These are phyloP conservation scores for Leptodactylus fallax DNA, from an alignment of 2,797 vertebrate genomes.

Conservation along the genomic window DNA sequence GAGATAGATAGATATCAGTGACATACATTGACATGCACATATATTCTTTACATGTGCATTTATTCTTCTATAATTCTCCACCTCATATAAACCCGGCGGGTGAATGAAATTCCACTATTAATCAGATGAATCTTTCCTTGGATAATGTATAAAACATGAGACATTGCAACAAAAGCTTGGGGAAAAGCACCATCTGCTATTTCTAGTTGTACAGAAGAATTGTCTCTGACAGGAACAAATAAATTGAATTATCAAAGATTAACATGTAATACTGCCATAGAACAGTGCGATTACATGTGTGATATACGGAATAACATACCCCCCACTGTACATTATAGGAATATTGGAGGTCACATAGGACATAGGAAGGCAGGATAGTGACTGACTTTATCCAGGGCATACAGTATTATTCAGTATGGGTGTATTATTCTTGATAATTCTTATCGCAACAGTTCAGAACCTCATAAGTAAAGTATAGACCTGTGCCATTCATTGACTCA, in stretches of 20 bases:
- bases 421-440: too few species aligned
- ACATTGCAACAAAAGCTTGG: constrained; percentile 39
- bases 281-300: not conserved
- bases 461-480: not conserved
- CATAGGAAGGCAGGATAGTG: not conserved
- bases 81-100: not conserved
- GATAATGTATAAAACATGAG: constrained; percentile 57
- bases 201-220: constrained; percentile 44
- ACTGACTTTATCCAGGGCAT: too few species aligned
- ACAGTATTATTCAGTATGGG: too few species aligned
- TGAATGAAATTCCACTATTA: not conserved
- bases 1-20: not conserved
- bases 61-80: not conserved
- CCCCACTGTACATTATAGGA: not conserved
- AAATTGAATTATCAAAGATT: constrained; percentile 56
- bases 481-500: too few species aligned
- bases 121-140: constrained; percentile 21
- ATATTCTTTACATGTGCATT: too few species aligned
- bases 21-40: not conserved
- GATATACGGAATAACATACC: not conserved
- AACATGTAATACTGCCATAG: constrained; percentile 15
- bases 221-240: constrained; percentile 52
- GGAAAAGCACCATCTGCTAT: constrained; percentile 54
- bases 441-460: not conserved
- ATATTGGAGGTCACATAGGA: not conserved